Evolutionary conservation across 2,888 invertebrate species (phyloP).

Genomic region (Choristoneura rosaceana): DNA sequence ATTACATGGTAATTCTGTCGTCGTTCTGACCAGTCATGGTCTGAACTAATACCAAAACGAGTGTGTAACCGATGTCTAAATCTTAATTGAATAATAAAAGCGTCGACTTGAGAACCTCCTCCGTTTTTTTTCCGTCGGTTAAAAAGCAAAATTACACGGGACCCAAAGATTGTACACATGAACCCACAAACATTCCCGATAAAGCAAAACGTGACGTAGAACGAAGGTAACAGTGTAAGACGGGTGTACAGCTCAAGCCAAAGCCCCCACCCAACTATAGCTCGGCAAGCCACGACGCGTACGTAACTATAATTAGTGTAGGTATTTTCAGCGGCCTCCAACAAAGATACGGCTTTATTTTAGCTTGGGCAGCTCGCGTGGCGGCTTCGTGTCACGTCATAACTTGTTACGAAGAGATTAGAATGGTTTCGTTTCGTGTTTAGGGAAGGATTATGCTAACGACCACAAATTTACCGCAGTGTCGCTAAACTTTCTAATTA

Average conservation of each 20-base stretch:
- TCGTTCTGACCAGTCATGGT: too few relatives aligned
- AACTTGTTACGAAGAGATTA: constrained; percentile 37
- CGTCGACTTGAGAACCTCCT: too few relatives aligned
- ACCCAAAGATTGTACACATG: too few relatives aligned
- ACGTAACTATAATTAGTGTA: constrained; percentile 71
- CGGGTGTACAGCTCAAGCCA: not conserved
- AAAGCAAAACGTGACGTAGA: not conserved
- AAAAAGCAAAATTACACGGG: too few relatives aligned
- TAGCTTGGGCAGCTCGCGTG: constrained; percentile 64
- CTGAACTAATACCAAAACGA: too few relatives aligned
- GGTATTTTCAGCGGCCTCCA: constrained; percentile 77
- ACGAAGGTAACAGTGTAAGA: not conserved
- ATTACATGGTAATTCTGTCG: too few relatives aligned
- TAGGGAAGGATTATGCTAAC: constrained; percentile 25
- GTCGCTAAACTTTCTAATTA: too few relatives aligned
- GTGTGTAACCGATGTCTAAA: too few relatives aligned
- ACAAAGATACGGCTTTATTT: constrained; percentile 76
- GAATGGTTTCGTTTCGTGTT: constrained; percentile 31
- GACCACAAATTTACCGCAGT: not conserved
- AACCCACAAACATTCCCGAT: not conserved
- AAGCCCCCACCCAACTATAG: constrained; percentile 3
- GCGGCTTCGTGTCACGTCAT: constrained; percentile 49
- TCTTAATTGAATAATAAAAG: too few relatives aligned
- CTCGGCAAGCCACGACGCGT: constrained; percentile 54
- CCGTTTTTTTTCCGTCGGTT: too few relatives aligned